Conservation (phyloP, 1,140 invertebrate genomes). For the Leptinotarsa undecemlineata region DNA sequence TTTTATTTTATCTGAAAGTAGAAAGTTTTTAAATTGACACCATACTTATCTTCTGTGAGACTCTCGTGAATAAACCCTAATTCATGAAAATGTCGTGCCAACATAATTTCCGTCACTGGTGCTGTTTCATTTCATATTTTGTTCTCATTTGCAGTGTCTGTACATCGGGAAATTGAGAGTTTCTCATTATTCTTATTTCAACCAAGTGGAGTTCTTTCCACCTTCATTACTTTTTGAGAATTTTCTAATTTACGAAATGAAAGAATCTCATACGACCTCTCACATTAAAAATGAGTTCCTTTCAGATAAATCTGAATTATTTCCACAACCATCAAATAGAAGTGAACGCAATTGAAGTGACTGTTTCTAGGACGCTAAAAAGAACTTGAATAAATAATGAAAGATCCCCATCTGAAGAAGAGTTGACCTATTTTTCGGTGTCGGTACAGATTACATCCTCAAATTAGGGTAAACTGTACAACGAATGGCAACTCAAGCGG, state of each 20-base stretch:
- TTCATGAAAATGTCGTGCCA: no score
- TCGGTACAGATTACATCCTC: not conserved
- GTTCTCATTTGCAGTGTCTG: no score
- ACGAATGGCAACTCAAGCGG: no score
- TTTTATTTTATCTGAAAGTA: no score
- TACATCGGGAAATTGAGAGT: no score
- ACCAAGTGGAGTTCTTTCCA: not conserved
- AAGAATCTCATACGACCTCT: no score
- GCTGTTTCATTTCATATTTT: no score
- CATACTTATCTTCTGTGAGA: no score
- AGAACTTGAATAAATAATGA: conserved; percentile 6
- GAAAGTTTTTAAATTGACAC: no score
- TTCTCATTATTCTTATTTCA: conserved; percentile 18
- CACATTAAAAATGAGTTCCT: not conserved
- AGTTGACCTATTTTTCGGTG: not conserved
- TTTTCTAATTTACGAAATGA: conserved; percentile 1
- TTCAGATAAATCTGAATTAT: not conserved
- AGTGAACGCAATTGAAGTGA: not conserved
- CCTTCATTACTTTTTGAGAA: not conserved
- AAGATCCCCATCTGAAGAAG: not conserved
- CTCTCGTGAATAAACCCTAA: no score
- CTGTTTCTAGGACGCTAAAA: not conserved
- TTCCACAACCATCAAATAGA: not conserved
- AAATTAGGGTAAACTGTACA: no score
- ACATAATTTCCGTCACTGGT: no score